phyloP scores from a whole-genome alignment of 2,888 invertebrate genomes.

The Diaperis boleti region DNA sequence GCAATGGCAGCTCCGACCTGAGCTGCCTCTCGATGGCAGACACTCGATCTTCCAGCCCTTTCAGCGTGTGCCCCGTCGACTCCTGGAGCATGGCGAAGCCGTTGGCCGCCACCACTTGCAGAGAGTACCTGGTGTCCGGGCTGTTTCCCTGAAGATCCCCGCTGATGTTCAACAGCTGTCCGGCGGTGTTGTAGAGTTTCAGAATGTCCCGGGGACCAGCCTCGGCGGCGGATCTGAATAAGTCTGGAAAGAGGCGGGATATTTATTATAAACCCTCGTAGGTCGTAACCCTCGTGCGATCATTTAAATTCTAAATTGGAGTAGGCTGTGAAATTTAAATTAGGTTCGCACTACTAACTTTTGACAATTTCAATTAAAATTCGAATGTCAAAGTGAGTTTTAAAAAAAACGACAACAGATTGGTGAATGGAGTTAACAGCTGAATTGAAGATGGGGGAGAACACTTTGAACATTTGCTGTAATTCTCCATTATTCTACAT shows the following conservation, averaged over 20 bases:
- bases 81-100: constrained; percentile 65
- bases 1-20: constrained; percentile 69
- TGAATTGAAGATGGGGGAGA: too few species aligned
- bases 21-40: constrained; percentile 71
- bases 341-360: too few species aligned
- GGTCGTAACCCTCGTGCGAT: too few species aligned
- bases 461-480: too few species aligned
- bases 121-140: constrained; percentile 66
- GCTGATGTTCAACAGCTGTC: constrained; percentile 74
- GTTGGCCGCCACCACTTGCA: constrained; percentile 64
- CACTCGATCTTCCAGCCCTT: constrained; percentile 71
- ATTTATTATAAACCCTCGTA: too few species aligned
- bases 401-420: too few species aligned
- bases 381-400: too few species aligned
- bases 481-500: too few species aligned
- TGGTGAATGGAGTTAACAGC: too few species aligned
- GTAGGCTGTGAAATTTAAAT: too few species aligned
- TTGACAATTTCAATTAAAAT: too few species aligned
- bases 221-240: constrained; percentile 76
- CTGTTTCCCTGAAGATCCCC: constrained; percentile 71
- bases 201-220: constrained; percentile 76
- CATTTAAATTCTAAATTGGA: too few species aligned
- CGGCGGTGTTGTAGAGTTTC: constrained; percentile 72
- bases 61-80: constrained; percentile 67
- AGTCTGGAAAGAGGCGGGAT: constrained; percentile 70